phyloP scores from a whole-genome alignment of 2,888 invertebrate species.

The Euzophera pinguis region DNA sequence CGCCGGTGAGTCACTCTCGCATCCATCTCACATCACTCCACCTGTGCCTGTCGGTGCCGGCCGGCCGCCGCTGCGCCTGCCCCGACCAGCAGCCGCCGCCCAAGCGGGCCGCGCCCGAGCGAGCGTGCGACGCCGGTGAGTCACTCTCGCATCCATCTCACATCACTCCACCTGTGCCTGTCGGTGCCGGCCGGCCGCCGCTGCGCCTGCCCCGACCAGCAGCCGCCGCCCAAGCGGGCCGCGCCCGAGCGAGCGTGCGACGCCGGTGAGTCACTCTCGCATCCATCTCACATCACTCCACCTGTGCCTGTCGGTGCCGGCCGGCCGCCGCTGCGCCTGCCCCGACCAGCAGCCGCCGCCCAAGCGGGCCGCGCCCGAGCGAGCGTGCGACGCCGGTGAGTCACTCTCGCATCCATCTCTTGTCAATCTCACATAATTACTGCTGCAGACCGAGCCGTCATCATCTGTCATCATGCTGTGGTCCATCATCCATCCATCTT shows the following conservation, averaged over 20 bases:
- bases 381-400: slow-evolving; percentile 88
- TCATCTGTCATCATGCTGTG: too few species aligned
- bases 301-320: slow-evolving; percentile 94
- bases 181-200: slow-evolving; percentile 92
- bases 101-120: slow-evolving; percentile 73
- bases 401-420: slow-evolving; percentile 82
- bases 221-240: slow-evolving; percentile 37
- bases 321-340: slow-evolving; percentile 93
- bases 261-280: slow-evolving; percentile 78
- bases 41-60: slow-evolving; percentile 94
- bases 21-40: too few species aligned
- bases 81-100: slow-evolving; percentile 81
- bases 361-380: slow-evolving; percentile 73
- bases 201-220: slow-evolving; percentile 93
- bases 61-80: slow-evolving; percentile 93
- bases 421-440: slow-evolving; percentile 92
- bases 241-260: slow-evolving; percentile 86
- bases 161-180: slow-evolving; percentile 97
- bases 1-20: slow-evolving; percentile 78
- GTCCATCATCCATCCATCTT: too few species aligned
- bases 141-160: slow-evolving; percentile 8
- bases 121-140: slow-evolving; percentile 88
- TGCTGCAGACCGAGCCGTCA: slow-evolving; percentile 82
- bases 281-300: too few species aligned
- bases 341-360: slow-evolving; percentile 81